A percentile compares a stretch with the other conserved stretches of the same genome.
Evolutionary conservation across 2,888 invertebrate species (phyloP).

Genomic region (Epistrophella euchroma): DNA sequence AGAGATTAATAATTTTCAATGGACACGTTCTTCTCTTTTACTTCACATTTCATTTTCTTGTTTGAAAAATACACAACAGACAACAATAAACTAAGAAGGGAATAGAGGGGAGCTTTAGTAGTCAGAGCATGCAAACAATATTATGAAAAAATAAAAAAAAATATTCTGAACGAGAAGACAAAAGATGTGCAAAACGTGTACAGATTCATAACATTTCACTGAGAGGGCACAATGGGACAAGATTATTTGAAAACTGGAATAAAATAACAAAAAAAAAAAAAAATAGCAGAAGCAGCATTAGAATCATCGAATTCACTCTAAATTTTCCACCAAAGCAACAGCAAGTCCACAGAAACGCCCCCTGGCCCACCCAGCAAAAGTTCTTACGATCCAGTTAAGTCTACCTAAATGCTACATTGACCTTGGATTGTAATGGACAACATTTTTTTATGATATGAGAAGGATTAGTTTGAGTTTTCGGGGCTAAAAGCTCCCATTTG

Average conservation of each 20-base stretch:
- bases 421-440: too few relatives aligned
- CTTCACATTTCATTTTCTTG: slow-evolving; percentile 72
- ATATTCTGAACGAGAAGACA: slow-evolving; percentile 6
- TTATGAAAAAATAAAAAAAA: slow-evolving; percentile 19
- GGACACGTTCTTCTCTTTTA: slow-evolving; percentile 65
- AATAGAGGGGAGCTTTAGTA: neutral
- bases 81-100: slow-evolving; percentile 58
- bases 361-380: neutral
- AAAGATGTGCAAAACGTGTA: slow-evolving; percentile 63
- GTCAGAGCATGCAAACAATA: slow-evolving; percentile 20
- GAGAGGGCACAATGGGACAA: neutral
- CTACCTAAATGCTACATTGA: too few relatives aligned
- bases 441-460: too few relatives aligned
- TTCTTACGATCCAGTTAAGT: too few relatives aligned
- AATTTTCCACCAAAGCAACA: too few relatives aligned
- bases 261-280: neutral
- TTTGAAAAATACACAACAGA: slow-evolving; percentile 57
- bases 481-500: too few relatives aligned
- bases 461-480: too few relatives aligned
- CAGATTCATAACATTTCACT: slow-evolving; percentile 61
- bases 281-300: neutral
- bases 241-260: neutral
- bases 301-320: too few relatives aligned
- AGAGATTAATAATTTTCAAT: slow-evolving; percentile 75
- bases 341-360: neutral